A percentile compares a stretch with the other conserved stretches of the same genome.
These are phyloP conservation scores for Agrotis segetum DNA, from an alignment of 2,888 invertebrate species.

Conservation along the genomic window DNA sequence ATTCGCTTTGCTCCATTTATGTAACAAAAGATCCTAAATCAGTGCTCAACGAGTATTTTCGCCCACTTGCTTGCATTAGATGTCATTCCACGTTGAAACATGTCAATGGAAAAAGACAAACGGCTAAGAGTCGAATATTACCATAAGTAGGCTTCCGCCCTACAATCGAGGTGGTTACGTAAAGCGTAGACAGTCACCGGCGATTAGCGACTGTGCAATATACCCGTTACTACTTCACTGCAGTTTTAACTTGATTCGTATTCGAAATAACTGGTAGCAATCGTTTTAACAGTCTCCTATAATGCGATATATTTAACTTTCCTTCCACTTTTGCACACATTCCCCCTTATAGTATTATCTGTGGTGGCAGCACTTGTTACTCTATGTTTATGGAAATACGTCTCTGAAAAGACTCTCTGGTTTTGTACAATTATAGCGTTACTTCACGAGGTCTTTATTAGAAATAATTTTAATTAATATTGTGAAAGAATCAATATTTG, in stretches of 20 bases:
- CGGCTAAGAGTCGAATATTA: slow-evolving; percentile 66
- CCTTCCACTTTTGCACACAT: not conserved
- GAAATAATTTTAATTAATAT: no score
- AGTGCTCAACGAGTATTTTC: slow-evolving; percentile 53
- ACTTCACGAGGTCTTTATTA: no score
- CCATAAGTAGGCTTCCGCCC: slow-evolving; percentile 79
- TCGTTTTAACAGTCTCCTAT: not conserved
- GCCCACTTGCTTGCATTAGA: slow-evolving; percentile 49
- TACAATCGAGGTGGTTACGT: slow-evolving; percentile 72
- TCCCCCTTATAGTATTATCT: no score
- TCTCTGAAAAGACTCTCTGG: no score
- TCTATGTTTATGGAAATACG: no score
- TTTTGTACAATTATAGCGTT: no score
- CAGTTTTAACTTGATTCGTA: slow-evolving; percentile 55
- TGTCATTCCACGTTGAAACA: slow-evolving; percentile 56
- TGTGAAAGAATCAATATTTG: no score
- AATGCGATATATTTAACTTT: not conserved
- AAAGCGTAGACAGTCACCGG: slow-evolving; percentile 60
- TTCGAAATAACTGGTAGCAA: slow-evolving; percentile 31
- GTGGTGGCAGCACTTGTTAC: no score
- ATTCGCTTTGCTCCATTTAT: slow-evolving; percentile 66
- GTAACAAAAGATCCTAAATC: slow-evolving; percentile 68
- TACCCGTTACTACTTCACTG: slow-evolving; percentile 43
- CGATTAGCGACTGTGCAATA: slow-evolving; percentile 64
- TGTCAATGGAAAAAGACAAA: slow-evolving; percentile 65